Base-by-base conservation (phyloP, 53 echinoderm and acorn worm genomes). In the Holothuria leucospilota region DNA sequence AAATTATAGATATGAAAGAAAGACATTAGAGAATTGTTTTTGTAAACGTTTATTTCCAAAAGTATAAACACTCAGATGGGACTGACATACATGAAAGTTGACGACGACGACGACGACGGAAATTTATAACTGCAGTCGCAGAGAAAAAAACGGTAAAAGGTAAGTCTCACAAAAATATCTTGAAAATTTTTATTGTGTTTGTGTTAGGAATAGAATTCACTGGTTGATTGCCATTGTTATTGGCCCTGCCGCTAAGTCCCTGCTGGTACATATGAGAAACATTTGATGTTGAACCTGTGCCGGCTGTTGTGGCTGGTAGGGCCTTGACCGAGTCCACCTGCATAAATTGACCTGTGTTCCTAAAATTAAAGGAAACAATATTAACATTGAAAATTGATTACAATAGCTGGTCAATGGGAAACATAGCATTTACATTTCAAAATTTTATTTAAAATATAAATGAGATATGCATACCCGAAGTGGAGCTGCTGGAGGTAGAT, bases 201-300 rank as follows among this genome's bases (percentile, higher is more conserved):
- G n/a, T 40, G 40, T 7, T 7, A 40, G 4, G 40, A 40, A 5
- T 40, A 40, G 4, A 40, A 71, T 39, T 71, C 72, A 71, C 72
- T 71, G 72, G 72, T 71, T 6, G 72, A 2, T 71, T 71, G 8
- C 72, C 72, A 2, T 1, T 71, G 13, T 71, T 30, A 38, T 29
- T 18, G 10, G 52, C 52, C 4, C 52, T 11, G 52, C 52, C 52
- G 9, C 52, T 52, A 52, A 10, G 52, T 52, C 4, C 1, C 52
- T 6, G 52, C 52, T 52, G 52, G 9, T 4, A 8, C 12, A 52
- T 2, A 4, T 52, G 52, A 71, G 72, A 71, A 39, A 30, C 72
- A 18, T 71, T 39, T 11, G 72, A 71, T 71, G 72, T 71, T 30
- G 72, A 26, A 29, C 63, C 63, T 63, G n/a, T 63, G 12, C 18